A percentile compares a stretch with the other conserved stretches of the same genome.
Evolutionary conservation across 2,113 vertebrate genomes (phyloP).

Genomic region (Tor tambroides): DNA sequence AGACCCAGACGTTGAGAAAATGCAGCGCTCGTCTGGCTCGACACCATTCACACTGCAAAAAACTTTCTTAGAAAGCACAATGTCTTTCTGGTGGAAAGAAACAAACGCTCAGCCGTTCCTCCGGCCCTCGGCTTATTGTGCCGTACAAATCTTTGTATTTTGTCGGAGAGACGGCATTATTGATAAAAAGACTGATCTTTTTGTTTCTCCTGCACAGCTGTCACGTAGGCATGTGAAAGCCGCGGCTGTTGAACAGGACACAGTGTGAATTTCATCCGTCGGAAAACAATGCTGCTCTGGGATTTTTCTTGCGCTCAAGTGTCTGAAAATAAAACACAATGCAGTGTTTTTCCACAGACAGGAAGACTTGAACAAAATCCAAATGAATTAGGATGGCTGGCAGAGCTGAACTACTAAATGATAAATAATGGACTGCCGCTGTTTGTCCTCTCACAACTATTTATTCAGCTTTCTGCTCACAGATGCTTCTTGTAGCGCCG

Average conservation of each 20-base stretch:
- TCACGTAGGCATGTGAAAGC: neutral
- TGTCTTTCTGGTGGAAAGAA: conserved; percentile 16
- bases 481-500: conserved; percentile 67
- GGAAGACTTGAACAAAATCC: conserved; percentile 30
- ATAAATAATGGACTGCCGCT: conserved; percentile 55
- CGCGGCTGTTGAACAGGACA: neutral
- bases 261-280: neutral
- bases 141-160: neutral
- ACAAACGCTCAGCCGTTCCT: conserved; percentile 19
- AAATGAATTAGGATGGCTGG: conserved; percentile 25
- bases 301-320: conserved; percentile 11
- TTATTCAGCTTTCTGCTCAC: conserved; percentile 67
- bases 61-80: neutral
- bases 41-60: neutral
- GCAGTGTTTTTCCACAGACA: conserved; percentile 6
- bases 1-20: conserved; percentile 69
- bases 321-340: conserved; percentile 25
- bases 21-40: neutral
- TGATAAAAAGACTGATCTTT: conserved; percentile 17
- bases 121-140: neutral
- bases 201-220: neutral
- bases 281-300: neutral
- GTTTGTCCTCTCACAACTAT: conserved; percentile 56
- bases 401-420: conserved; percentile 47
- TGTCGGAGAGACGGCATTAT: neutral